Evolutionary conservation across 2,113 vertebrate species (phyloP), one percentile per base, ranked within the genome.

Genomic region (Casuarius casuarius): DNA sequence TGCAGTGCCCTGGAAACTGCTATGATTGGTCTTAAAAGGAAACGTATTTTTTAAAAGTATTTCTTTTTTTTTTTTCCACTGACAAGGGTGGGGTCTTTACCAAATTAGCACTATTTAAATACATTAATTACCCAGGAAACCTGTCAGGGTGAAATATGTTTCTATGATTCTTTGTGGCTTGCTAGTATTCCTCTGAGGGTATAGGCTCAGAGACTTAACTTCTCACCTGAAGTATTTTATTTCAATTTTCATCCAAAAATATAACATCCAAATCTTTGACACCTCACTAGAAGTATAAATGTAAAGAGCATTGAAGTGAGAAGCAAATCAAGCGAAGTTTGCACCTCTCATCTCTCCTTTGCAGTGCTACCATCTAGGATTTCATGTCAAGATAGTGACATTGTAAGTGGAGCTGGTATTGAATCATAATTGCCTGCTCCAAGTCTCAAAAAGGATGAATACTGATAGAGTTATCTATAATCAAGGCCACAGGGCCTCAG

Each of bases 191-290:
- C 29, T 22, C 49, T 59, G 35, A 91, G 40, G 63, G 44, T 17
- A 83, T 10, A 79, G 42, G 49, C 84, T 92, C 54, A 16, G 79
- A 38, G 65, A 73, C 35, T 79, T 92, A 59, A 71, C 72, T 88
- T 93, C 78, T 90, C 74, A 91, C 70, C 92, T 94, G 31, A 85
- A 72, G 78, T 78, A 58, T 80, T 94, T 90, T 81, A 90, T 92
- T 95, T 94, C 83, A 52, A 16, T 82, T 90, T 84, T 92, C 38
- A 42, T 72, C 80, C 74, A 84, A 89, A 94, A 95, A 95, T 93
- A 93, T 4, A 94, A 58, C 74, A 84, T 35, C 77, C 35, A 63
- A 35, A 84, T 92, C 59, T 88, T 94, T 92, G 84, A 94, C 66
- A 92, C 66, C 44, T 89, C 26, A 4, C 62, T 95, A 89, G 87